Evolutionary conservation across 2,888 invertebrate species (phyloP).

Genomic region (Bellardia bayeri): DNA sequence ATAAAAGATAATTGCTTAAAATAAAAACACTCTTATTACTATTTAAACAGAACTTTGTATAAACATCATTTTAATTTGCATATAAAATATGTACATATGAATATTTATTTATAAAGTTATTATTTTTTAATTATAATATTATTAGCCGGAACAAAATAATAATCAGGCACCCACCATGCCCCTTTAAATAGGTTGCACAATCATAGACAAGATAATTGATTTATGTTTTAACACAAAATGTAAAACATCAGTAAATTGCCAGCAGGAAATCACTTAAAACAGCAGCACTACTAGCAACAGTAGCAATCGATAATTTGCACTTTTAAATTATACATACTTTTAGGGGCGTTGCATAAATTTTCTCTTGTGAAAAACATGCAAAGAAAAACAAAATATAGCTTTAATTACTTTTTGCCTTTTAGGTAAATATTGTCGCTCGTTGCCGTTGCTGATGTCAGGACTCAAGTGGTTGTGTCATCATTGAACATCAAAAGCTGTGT

Average conservation of each 20-base stretch:
- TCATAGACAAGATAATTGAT: constrained; percentile 67
- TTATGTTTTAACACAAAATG: constrained; percentile 42
- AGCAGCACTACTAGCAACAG: constrained; percentile 21
- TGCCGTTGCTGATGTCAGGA: constrained; percentile 2
- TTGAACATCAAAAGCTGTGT: constrained; percentile 51
- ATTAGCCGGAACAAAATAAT: constrained; percentile 7
- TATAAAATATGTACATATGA: constrained; percentile 18
- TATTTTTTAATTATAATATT: constrained; percentile 46
- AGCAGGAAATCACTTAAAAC: constrained; percentile 50
- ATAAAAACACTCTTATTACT: background rate
- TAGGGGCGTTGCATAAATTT: constrained; percentile 53
- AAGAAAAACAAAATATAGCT: constrained; percentile 4
- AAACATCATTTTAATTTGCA: background rate
- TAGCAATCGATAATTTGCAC: background rate
- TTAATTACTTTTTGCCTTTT: constrained; percentile 35
- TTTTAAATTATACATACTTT: constrained; percentile 48
- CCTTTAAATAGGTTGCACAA: constrained; percentile 51
- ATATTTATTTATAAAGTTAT: background rate
- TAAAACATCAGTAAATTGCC: constrained; percentile 34
- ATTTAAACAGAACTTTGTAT: background rate
- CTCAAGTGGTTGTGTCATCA: constrained; percentile 35
- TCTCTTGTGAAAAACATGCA: background rate
- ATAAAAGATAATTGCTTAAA: constrained; percentile 32
- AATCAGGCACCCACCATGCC: no score
- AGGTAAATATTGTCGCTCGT: constrained; percentile 28